Evolutionary conservation across 2,113 vertebrate genomes (phyloP), one percentile per base, ranked within the genome.

Genomic region (Helogale parvula): DNA sequence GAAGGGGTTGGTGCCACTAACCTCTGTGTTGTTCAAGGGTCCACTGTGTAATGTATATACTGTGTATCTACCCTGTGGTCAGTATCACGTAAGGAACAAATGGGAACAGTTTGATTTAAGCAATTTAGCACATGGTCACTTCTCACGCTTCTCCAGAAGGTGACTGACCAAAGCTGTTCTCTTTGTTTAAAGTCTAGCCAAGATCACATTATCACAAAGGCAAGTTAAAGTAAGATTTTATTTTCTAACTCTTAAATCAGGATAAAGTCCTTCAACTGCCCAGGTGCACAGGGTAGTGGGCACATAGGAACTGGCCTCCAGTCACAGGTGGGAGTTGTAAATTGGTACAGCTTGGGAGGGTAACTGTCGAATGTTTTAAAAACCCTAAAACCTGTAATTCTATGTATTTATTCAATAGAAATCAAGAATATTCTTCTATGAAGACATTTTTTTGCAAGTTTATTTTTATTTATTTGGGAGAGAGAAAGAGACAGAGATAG

Each of bases 181-280:
- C 29, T 88, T 93, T 85, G 12, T 79, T 72, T 83, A 91, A 69
- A 90, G 50, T 72, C 29, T 66, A 87, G 52, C 41, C 87, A 63
- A 31, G 71, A 57, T 74, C 27, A 74, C 66, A 41, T 84, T 84
- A 93, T 88, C 38, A 90, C 31, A 77, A 41, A 74, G 90, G 31
- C 33, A 93, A 80, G 84, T 80, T 23, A 93, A 96, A 91, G 65
- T 19, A 87, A 79, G 35, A 79, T 72, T 79, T 96, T 29, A 71
- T 65, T 91, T 88, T 92, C 41, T 77, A 84, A 31, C 60, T 66
- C 35, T 79, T 86, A 93, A 72, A 83, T 79, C 38, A 68, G 35
- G 33, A 38, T 47, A 81, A 82, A 85, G 88, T 47, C 85, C 92
- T 71, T 93, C 41, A 81, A 57, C 33, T 85, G 9, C 60, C 12